A percentile compares a stretch with the other conserved stretches of the same genome.
Conservation (phyloP, 2,888 invertebrate species). For the Ferdinandea cuprea region DNA sequence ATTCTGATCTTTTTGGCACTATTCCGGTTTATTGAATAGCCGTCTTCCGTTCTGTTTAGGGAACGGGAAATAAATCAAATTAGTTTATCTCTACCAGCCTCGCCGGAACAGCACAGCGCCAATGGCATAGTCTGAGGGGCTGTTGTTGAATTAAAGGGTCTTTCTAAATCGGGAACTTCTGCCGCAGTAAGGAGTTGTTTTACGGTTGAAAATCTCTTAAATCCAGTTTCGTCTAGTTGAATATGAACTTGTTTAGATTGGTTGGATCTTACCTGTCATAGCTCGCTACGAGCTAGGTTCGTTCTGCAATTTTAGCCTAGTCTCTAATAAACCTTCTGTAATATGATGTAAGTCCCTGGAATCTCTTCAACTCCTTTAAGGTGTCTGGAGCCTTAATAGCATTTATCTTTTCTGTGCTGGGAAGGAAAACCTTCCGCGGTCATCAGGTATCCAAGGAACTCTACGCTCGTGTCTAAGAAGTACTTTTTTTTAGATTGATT, state of each 20-base stretch:
- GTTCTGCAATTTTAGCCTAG: too few species aligned
- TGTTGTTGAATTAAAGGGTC: constrained; percentile 55
- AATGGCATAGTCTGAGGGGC: constrained; percentile 15
- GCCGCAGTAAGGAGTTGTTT: constrained; percentile 57
- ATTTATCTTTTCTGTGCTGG: constrained; percentile 39
- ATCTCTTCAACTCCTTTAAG: constrained; percentile 59
- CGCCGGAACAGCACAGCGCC: not conserved
- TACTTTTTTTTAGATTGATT: constrained; percentile 60
- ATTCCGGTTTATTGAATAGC: too few species aligned
- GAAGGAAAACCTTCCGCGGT: constrained; percentile 55
- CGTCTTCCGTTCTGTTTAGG: too few species aligned
- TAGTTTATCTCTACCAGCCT: too few species aligned
- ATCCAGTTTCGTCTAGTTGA: constrained; percentile 59
- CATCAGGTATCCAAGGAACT: constrained; percentile 60
- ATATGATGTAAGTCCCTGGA: constrained; percentile 60
- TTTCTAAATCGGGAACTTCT: constrained; percentile 64
- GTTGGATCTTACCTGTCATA: too few species aligned
- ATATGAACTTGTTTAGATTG: too few species aligned
- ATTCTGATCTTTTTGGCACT: too few species aligned
- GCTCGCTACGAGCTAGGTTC: too few species aligned
- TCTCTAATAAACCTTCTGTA: too few species aligned
- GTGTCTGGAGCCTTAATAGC: constrained; percentile 48
- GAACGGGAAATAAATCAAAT: too few species aligned
- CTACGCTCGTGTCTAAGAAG: constrained; percentile 58
- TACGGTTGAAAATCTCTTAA: constrained; percentile 58